These are phyloP conservation scores for Hyles lineata DNA, from an alignment of 2,888 invertebrate genomes.

Conservation along the genomic window DNA sequence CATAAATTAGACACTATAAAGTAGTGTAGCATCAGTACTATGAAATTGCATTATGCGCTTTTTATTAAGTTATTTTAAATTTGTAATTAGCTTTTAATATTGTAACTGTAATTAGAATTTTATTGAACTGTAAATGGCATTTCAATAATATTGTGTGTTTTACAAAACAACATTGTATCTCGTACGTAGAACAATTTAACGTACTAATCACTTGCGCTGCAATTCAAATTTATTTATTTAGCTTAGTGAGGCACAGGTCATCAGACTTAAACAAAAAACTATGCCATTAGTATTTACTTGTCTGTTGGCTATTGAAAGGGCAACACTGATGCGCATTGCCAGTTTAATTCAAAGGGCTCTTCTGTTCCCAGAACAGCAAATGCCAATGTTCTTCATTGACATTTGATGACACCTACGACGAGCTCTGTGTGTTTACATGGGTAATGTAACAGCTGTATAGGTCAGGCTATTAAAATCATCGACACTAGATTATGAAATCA, in stretches of 20 bases:
- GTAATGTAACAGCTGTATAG: not conserved
- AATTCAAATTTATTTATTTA: not conserved
- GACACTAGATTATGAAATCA: no score
- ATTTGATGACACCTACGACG: not conserved
- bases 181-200: no score
- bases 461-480: not conserved
- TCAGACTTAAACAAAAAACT: no score
- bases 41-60: not conserved
- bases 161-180: no score
- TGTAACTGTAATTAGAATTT: no score
- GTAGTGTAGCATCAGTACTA: not conserved
- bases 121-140: no score
- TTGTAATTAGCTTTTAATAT: no score
- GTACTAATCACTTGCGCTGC: no score
- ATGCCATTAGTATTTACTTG: not conserved
- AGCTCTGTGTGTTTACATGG: not conserved
- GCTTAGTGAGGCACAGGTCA: not conserved
- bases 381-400: constrained; percentile 17
- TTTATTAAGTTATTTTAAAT: not conserved
- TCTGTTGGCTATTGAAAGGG: not conserved
- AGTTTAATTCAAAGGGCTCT: not conserved
- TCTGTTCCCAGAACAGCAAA: not conserved
- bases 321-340: not conserved
- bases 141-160: no score
- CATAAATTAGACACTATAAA: constrained; percentile 1